These are phyloP conservation scores for Trissolcus japonicus DNA, from an alignment of 2,888 invertebrate species.

Conservation along the genomic window DNA sequence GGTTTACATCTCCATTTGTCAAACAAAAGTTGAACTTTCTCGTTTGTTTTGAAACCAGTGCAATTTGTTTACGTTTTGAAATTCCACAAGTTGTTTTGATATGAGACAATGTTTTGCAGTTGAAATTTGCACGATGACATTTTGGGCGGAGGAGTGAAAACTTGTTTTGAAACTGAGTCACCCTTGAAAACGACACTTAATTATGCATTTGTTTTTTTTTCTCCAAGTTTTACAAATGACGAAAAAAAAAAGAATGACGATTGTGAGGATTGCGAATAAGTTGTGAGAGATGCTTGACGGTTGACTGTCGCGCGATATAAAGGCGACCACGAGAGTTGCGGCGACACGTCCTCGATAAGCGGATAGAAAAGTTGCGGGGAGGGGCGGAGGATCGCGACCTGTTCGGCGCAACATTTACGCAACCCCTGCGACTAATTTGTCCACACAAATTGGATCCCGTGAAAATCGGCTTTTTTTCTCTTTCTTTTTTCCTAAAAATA, in stretches of 20 bases:
- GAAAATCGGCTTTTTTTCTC: too few species aligned
- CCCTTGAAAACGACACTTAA: slow-evolving; percentile 30
- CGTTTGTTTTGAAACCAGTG: too few species aligned
- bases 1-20: too few species aligned
- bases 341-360: slow-evolving; percentile 55
- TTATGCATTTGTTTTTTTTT: slow-evolving; percentile 5
- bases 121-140: slow-evolving; percentile 11
- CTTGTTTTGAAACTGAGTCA: slow-evolving; percentile 34
- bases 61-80: too few species aligned
- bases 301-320: slow-evolving; percentile 58
- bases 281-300: too few species aligned
- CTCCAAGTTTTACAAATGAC: neutral
- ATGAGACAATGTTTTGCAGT: too few species aligned
- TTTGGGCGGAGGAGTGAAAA: slow-evolving; percentile 18
- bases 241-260: too few species aligned
- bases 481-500: too few species aligned
- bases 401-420: slow-evolving; percentile 68
- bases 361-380: slow-evolving; percentile 40
- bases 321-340: slow-evolving; percentile 59
- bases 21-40: too few species aligned
- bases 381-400: slow-evolving; percentile 27
- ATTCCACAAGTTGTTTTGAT: too few species aligned
- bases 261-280: too few species aligned
- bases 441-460: slow-evolving; percentile 11
- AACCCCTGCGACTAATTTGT: slow-evolving; percentile 65